phyloP scores from a whole-genome alignment of 2,797 vertebrate species.

The Champsocephalus esox region DNA sequence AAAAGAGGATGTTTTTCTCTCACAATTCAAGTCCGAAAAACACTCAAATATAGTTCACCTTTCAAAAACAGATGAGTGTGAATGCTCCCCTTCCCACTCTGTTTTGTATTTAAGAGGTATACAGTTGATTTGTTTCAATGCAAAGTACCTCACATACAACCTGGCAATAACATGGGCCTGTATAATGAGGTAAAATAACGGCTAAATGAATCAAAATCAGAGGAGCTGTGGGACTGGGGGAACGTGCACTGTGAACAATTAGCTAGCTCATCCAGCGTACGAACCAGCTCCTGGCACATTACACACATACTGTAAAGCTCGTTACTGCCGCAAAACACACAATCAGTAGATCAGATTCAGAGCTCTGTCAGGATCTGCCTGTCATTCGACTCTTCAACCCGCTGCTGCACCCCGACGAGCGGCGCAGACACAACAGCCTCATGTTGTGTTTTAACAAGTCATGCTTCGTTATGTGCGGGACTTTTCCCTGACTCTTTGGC shows the following conservation, averaged over 20 bases:
- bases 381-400: slow-evolving; percentile 64
- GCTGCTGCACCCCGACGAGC: slow-evolving; percentile 53
- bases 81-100: slow-evolving; percentile 35
- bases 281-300: slow-evolving; percentile 71
- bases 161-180: slow-evolving; percentile 73
- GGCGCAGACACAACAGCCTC: slow-evolving; percentile 52
- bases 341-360: slow-evolving; percentile 69
- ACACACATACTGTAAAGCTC: slow-evolving; percentile 77
- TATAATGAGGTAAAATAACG: slow-evolving; percentile 82
- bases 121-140: slow-evolving; percentile 64
- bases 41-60: slow-evolving; percentile 33
- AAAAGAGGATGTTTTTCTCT: too few species aligned
- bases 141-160: slow-evolving; percentile 72
- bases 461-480: slow-evolving; percentile 64
- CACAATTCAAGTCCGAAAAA: slow-evolving; percentile 8
- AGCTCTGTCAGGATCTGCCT: slow-evolving; percentile 56
- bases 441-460: slow-evolving; percentile 67
- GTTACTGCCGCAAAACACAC: slow-evolving; percentile 74
- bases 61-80: slow-evolving; percentile 52
- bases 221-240: slow-evolving; percentile 70
- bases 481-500: slow-evolving; percentile 64
- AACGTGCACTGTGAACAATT: slow-evolving; percentile 79
- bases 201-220: slow-evolving; percentile 82
- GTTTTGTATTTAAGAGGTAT: slow-evolving; percentile 41
- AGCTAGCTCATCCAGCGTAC: slow-evolving; percentile 76